A percentile compares a stretch with the other conserved stretches of the same genome.
Conservation (phyloP, 2,888 invertebrate genomes). For the Meta bourneti region DNA sequence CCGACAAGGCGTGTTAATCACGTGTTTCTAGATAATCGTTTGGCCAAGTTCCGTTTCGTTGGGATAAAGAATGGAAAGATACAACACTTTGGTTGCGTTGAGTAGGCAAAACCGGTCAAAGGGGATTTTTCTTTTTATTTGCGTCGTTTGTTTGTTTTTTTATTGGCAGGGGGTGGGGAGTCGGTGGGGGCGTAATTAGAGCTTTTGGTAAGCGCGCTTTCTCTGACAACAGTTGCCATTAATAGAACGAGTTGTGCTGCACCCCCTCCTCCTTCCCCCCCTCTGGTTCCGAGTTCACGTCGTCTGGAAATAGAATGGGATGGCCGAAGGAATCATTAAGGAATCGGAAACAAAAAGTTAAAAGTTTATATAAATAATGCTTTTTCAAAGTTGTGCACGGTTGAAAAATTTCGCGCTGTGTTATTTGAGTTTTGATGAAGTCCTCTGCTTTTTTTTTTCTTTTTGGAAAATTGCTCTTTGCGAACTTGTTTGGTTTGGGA, state of each 20-base stretch:
- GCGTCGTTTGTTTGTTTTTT: conserved; percentile 28
- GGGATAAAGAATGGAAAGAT: conserved; percentile 30
- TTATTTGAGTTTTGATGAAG: too few species aligned
- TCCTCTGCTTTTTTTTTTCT: too few species aligned
- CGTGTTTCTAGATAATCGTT: conserved; percentile 76
- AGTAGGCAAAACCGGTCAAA: conserved; percentile 74
- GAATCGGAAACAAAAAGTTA: too few species aligned
- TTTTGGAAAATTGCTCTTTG: too few species aligned
- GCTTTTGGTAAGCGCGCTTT: conserved; percentile 63
- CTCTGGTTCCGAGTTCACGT: background rate
- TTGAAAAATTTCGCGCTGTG: too few species aligned
- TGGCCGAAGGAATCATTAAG: too few species aligned
- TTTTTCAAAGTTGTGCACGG: too few species aligned
- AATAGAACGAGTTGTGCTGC: conserved; percentile 46
- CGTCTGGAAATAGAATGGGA: too few species aligned
- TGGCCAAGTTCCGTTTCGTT: conserved; percentile 74
- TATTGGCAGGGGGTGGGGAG: background rate
- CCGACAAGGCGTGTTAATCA: conserved; percentile 70
- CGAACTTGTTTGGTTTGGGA: too few species aligned
- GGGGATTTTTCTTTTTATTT: background rate
- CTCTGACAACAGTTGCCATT: conserved; percentile 63
- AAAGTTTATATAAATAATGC: too few species aligned
- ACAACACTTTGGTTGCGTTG: conserved; percentile 24
- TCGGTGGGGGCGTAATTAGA: conserved; percentile 67
- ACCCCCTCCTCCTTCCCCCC: background rate